A percentile compares a stretch with the other conserved stretches of the same genome.
Evolutionary conservation across 1,140 invertebrate genomes (phyloP).

Genomic region (Oreohelix idahoensis): DNA sequence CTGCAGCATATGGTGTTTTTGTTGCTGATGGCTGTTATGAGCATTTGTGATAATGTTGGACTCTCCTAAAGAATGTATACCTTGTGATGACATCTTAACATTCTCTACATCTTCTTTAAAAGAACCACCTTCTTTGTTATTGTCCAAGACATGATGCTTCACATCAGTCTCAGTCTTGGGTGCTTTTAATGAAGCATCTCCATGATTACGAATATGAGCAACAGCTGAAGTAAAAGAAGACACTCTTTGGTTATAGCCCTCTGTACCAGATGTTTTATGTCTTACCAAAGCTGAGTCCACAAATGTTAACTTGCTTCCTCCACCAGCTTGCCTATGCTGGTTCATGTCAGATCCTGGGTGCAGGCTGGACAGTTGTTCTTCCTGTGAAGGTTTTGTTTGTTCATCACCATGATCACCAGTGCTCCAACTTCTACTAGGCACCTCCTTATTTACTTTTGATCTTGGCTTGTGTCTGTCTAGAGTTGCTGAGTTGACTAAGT

Average conservation of each 20-base stretch:
- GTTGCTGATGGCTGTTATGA: neutral
- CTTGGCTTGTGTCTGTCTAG: neutral
- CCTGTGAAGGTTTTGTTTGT: neutral
- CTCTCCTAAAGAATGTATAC: neutral
- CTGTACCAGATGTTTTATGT: neutral
- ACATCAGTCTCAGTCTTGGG: neutral
- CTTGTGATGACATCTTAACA: neutral
- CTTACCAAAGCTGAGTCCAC: neutral
- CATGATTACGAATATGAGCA: neutral
- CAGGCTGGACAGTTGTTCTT: neutral
- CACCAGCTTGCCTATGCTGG: neutral
- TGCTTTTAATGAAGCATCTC: neutral
- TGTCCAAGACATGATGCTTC: neutral
- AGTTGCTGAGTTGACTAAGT: neutral
- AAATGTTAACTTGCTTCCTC: neutral
- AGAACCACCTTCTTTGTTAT: neutral
- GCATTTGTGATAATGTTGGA: neutral
- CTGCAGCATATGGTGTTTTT: neutral
- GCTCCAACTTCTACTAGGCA: neutral
- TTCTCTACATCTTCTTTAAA: neutral
- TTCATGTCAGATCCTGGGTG: neutral
- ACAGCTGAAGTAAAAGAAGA: constrained; percentile 33
- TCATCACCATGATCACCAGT: neutral
- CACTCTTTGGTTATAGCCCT: neutral
- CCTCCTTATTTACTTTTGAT: neutral